phyloP scores from a whole-genome alignment of 2,113 vertebrate species.

The Oryctolagus cuniculus region DNA sequence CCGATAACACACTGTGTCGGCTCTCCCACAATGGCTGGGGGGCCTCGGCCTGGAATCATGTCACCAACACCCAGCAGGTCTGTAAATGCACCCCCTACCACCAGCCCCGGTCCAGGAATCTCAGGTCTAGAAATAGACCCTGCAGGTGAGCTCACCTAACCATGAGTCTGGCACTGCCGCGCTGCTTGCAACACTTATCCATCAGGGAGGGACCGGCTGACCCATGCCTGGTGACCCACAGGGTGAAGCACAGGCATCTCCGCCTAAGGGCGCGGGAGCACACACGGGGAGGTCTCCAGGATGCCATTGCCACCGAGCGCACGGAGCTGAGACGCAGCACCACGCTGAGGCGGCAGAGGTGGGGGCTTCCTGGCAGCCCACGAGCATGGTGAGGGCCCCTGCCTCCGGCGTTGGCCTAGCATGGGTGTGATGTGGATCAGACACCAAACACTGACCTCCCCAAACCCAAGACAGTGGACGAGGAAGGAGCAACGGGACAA shows the following conservation, averaged over 20 bases:
- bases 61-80: neutral
- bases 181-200: neutral
- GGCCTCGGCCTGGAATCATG: neutral
- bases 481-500: neutral
- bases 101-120: too few species aligned
- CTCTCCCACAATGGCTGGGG: neutral
- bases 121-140: neutral
- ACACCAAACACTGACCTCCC: neutral
- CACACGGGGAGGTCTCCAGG: too few species aligned
- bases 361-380: neutral
- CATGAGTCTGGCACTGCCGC: neutral
- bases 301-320: too few species aligned
- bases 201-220: neutral
- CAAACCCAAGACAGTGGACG: neutral
- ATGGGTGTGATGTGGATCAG: neutral
- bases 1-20: neutral
- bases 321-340: too few species aligned
- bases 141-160: neutral
- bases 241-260: neutral
- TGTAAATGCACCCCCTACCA: neutral
- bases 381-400: neutral
- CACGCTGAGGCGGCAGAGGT: too few species aligned
- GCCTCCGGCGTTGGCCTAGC: neutral
- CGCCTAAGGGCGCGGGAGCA: too few species aligned
- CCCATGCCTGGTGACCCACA: neutral